Evolutionary conservation across 2,888 invertebrate species (phyloP), one percentile per base, ranked within the genome.

Genomic region (Pseudoips prasinana): DNA sequence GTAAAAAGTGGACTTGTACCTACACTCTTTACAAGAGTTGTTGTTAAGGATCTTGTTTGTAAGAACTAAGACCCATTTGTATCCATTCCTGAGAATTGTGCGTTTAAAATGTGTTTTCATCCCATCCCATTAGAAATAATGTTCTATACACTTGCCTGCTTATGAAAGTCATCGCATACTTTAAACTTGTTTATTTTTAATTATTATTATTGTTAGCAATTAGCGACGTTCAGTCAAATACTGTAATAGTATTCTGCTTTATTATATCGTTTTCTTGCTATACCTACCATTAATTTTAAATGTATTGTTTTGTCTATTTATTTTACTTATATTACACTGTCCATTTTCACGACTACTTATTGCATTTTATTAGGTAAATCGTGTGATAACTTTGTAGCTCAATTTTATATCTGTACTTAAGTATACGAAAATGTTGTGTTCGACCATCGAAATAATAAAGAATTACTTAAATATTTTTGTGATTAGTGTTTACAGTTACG

Each of bases 361-460:
- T 73, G 51, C 35, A 51, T 64, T 63, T 66, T 60, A 60, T 67
- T 73, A 73, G 68, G 71, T 76, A 66, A 69, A 65, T 76, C 69
- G 76, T 74, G 76, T 74, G 69, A 69, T 71, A 64, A 65, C 46
- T 62, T 68, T 64, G 57, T 80, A 83, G 85, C 85, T 85, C 84
- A 85, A 87, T 83, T 77, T 77, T 66, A 58, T 64, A 47, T 64
- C 53, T 63, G 71, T 80, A 76, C 72, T 79, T 76, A 72, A 64
- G 66, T 72, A 70, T 74, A 73, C 67, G 65, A 64, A 56, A 58
- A 42, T 20, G 32, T 59, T 71, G 67, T 77, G 69, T 79, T 73
- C 67, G 64, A 66, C 64, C 71, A 73, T 77, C 72, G 74, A 78
- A 69, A 67, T 52, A 54, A 47, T 40, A 26, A 37, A 29, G 28